phyloP scores from a whole-genome alignment of 2,888 invertebrate species.

The Epistrophe eligans region DNA sequence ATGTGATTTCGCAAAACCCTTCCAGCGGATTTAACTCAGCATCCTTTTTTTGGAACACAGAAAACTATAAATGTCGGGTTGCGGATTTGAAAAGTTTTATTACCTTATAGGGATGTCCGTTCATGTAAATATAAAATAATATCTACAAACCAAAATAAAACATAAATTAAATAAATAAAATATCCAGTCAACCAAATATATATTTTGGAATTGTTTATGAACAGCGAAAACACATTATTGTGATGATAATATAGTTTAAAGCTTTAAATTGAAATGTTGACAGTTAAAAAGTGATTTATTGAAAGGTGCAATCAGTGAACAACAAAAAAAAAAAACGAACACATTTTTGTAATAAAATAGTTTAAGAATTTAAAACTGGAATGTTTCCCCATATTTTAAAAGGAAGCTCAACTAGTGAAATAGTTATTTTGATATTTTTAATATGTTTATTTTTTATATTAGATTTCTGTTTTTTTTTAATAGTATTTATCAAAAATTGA shows the following conservation, averaged over 20 bases:
- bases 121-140: background rate
- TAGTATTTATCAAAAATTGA: too few species aligned
- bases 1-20: conserved; percentile 30
- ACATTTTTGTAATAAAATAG: background rate
- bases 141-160: conserved; percentile 2
- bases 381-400: too few species aligned
- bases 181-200: conserved; percentile 2
- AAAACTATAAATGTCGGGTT: background rate
- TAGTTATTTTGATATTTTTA: too few species aligned
- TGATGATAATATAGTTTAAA: background rate
- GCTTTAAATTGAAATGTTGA: conserved; percentile 18
- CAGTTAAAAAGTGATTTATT: background rate
- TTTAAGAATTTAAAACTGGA: too few species aligned
- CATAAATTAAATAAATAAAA: conserved; percentile 8
- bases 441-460: too few species aligned
- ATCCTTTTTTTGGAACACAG: background rate
- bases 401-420: too few species aligned
- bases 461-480: too few species aligned
- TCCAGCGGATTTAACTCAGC: conserved; percentile 2
- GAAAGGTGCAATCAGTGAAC: background rate
- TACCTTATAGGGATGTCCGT: background rate
- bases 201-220: background rate
- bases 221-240: background rate
- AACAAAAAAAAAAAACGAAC: background rate
- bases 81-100: conserved; percentile 14